A percentile compares a stretch with the other conserved stretches of the same genome.
Conservation (phyloP, 2,888 invertebrate species). For the Pinctada fucata region DNA sequence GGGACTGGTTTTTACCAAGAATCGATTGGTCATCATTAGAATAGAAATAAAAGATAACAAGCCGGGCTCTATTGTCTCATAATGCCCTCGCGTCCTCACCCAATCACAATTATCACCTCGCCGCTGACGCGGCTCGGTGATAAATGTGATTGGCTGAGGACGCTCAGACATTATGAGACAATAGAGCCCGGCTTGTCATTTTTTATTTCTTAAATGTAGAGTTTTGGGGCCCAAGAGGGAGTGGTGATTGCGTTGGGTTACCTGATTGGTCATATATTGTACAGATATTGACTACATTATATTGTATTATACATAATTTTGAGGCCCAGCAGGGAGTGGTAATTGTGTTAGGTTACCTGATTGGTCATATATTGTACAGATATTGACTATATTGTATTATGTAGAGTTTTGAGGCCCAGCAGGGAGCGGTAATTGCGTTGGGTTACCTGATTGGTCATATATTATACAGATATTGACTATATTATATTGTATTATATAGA, state of each 20-base stretch:
- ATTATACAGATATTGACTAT: background rate
- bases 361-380: slow-evolving; percentile 50
- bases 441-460: background rate
- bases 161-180: no score
- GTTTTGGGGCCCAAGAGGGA: slow-evolving; percentile 87
- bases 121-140: no score
- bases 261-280: background rate
- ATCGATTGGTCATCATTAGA: no score
- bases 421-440: slow-evolving; percentile 86
- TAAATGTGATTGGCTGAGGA: no score
- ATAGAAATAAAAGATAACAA: no score
- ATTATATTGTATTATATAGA: slow-evolving; percentile 73
- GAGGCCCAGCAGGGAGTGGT: slow-evolving; percentile 89
- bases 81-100: no score
- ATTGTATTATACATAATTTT: slow-evolving; percentile 78
- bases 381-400: slow-evolving; percentile 3
- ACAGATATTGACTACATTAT: background rate
- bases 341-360: slow-evolving; percentile 83
- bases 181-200: no score
- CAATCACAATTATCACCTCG: no score
- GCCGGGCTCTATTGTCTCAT: no score
- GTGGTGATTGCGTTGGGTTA: slow-evolving; percentile 82
- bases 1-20: no score
- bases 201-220: slow-evolving; percentile 72
- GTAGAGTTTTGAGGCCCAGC: slow-evolving; percentile 85